These are phyloP conservation scores for Gnathonemus longibarbis DNA, from an alignment of 2,113 vertebrate species.

Conservation along the genomic window DNA sequence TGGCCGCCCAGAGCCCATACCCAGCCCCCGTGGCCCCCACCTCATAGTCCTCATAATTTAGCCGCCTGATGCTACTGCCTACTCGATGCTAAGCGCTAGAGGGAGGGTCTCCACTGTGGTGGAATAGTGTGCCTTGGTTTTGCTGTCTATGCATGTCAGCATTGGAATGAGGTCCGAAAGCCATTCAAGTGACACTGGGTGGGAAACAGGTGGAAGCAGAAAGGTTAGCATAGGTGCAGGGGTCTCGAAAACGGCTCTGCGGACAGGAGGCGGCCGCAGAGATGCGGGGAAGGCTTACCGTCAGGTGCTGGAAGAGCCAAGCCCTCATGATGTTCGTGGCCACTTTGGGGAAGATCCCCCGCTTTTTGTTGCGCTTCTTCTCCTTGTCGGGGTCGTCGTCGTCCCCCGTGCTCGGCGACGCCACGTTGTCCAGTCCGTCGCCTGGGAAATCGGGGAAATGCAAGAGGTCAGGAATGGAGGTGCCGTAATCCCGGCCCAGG, in stretches of 20 bases:
- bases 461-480: conserved; percentile 28
- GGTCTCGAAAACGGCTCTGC: neutral
- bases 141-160: neutral
- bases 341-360: conserved; percentile 99
- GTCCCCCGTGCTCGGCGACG: conserved; percentile 97
- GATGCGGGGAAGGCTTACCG: conserved; percentile 71
- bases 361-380: conserved; percentile 99
- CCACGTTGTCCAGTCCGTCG: conserved; percentile 99
- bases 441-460: conserved; percentile 80
- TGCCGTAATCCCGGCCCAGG: conserved; percentile 28
- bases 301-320: conserved; percentile 99
- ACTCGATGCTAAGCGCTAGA: neutral
- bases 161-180: neutral
- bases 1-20: neutral
- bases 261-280: conserved; percentile 33
- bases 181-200: neutral
- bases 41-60: neutral
- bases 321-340: conserved; percentile 99
- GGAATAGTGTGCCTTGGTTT: neutral
- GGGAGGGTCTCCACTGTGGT: neutral
- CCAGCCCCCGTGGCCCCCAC: neutral
- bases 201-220: neutral
- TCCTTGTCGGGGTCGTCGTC: conserved; percentile 99
- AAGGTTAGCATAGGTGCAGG: neutral
- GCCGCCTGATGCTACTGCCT: neutral